Conservation (phyloP, 2,113 vertebrate species). For the Lamprologus ornatipinnis region DNA sequence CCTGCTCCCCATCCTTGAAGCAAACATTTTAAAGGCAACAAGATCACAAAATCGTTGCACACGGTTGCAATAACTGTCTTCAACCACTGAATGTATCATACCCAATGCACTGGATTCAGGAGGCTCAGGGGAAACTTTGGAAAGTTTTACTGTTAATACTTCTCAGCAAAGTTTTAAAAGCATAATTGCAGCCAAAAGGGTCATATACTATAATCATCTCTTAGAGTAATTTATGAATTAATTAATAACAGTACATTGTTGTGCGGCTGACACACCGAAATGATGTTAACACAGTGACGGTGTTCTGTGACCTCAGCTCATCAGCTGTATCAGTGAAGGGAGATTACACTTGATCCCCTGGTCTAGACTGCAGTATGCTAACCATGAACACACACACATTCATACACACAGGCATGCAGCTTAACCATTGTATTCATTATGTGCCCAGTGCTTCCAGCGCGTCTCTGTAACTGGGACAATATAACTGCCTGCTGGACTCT, state of each 20-base stretch:
- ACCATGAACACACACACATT: slow-evolving; percentile 20
- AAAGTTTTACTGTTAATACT: background rate
- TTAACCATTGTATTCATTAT: slow-evolving; percentile 41
- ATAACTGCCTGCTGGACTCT: slow-evolving; percentile 30
- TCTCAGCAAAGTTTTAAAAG: background rate
- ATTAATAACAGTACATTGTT: background rate
- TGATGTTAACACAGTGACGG: background rate
- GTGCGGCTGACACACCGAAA: background rate
- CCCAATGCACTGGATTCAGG: background rate
- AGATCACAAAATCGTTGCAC: background rate
- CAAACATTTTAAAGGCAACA: background rate
- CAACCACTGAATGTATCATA: background rate
- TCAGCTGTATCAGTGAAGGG: slow-evolving; percentile 51
- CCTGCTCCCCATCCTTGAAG: background rate
- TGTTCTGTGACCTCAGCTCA: slow-evolving; percentile 31
- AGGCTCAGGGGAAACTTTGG: background rate
- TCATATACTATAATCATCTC: background rate
- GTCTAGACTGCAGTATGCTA: slow-evolving; percentile 37
- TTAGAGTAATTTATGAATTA: background rate
- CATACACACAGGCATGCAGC: slow-evolving; percentile 6
- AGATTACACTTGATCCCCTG: slow-evolving; percentile 55
- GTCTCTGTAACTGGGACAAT: slow-evolving; percentile 51
- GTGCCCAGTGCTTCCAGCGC: slow-evolving; percentile 32
- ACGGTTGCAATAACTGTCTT: background rate
- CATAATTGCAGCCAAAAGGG: background rate